Base-by-base conservation (phyloP, 1,140 invertebrate genomes). In the Diachasmimorpha longicaudata region DNA sequence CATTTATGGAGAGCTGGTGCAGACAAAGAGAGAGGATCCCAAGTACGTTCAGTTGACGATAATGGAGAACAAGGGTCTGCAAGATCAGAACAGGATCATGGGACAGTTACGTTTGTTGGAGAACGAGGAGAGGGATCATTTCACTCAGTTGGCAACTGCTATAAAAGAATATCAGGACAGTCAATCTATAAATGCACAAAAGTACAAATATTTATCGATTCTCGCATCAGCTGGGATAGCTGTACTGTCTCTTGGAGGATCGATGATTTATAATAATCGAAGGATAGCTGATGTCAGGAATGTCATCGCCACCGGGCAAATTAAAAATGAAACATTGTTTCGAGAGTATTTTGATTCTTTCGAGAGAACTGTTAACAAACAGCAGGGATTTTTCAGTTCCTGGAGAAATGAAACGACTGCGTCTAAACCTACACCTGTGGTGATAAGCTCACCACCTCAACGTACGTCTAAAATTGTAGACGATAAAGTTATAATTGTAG, bases 101-200 rank as follows among this genome's bases (percentile, higher is more conserved):
- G 71, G 80, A 4, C 71, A 84, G n/a, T 72, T 89, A 46, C 44
- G 68, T 21, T 77, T 84, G 19, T 71, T 86, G 5, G 88, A 89
- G 42, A 83, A 80, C 14, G 84, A 87, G 69, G 87, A 88, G 66
- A 80, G 81, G 4, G 85, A 89, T 76, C 75, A 86, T 70, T 89
- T 89, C 63, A 85, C 82, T 0, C 81, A 85, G 23, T 81, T 89
- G 23, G 79, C 87, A 19, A 89, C 87, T 4, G 85, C 86, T 4
- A 87, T 88, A 6, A 89, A 89, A 73, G 87, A 89, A 58, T 88
- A 89, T 77, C 88, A 89, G n/a, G 86, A 88, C 72, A 81, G 76
- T 11, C 87, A 89, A 79, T 79, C 81, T 23, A 82, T 87, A 70
- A 85, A 85, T 76, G 83, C 84, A 1, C 85, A 87, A 67, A 88